Evolutionary conservation across 1,140 invertebrate species (phyloP), one percentile per base, ranked within the genome.

Genomic region (Holcopasites calliopsidis): DNA sequence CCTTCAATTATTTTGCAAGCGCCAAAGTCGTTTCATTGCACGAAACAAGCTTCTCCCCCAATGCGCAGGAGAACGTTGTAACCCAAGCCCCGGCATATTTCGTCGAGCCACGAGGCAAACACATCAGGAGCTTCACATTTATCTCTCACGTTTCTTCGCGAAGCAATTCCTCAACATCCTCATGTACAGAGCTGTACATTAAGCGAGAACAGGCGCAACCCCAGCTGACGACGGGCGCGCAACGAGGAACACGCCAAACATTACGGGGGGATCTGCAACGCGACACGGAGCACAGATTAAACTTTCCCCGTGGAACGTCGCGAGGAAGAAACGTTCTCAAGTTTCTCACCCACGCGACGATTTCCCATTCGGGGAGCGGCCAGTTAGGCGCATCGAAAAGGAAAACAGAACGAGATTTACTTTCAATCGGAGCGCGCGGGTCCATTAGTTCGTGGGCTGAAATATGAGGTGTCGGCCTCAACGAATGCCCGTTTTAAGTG

Each of bases 401-500:
- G 31, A 13, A 57, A 35, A 40, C 55, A 31, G 13, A 21, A 1
- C 0, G 40, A 11, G 40, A n/a, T 11, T 10, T 21, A 11, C 2
- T 8, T 0, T 28, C 28, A 35, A 33, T 64, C n/a, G 42, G 18
- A 49, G 11, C 42, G n/a, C n/a, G 13, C 16, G 2, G 21, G 23
- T 73, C 71, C 71, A 65, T 73, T 73, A 73, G 21, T n/a, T 10
- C 31, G 1, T 0, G 28, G 21, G 33, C 8, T 18, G 21, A 44
- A 49, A 8, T 54, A 44, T 40, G 8, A 16, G 11, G 8, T 23
- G 10, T 57, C 47, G 18, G 61, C 42, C 23, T 60, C 58, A 62
- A 74, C 69, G 52, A 82, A 69, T 69, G 62, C 50, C 21, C 54
- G 72, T 62, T 82, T 55, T 69, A 79, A 79, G 54, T 40, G 40